Conservation (phyloP, 2,113 vertebrate species). For the Piprites chloris region DNA sequence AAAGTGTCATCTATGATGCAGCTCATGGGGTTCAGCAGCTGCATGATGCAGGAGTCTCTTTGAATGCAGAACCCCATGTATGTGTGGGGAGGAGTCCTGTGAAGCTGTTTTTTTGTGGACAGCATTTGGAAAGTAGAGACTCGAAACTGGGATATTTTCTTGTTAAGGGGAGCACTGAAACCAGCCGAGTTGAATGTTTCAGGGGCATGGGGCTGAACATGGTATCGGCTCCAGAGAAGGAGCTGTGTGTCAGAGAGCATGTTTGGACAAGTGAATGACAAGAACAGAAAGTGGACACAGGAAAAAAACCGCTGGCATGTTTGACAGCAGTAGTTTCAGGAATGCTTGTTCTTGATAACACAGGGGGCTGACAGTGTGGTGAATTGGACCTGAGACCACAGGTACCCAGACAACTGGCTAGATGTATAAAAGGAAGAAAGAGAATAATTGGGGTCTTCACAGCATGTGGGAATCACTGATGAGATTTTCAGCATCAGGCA, state of each 20-base stretch:
- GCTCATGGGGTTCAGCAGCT: neutral
- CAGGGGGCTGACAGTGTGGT: neutral
- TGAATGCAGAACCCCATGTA: neutral
- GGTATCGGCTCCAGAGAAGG: neutral
- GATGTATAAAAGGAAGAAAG: neutral
- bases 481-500: neutral
- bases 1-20: neutral
- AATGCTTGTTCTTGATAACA: neutral
- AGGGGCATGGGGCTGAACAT: neutral
- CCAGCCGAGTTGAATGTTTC: neutral
- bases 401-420: neutral
- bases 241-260: rapidly evolving
- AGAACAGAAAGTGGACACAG: neutral
- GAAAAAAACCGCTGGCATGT: neutral
- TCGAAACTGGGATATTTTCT: neutral
- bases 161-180: neutral
- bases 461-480: neutral
- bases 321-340: neutral
- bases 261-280: neutral
- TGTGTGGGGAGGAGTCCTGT: neutral
- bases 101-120: neutral
- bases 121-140: neutral
- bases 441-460: neutral
- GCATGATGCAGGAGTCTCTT: neutral
- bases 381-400: neutral